phyloP scores from a whole-genome alignment of 2,888 invertebrate genomes.

The Frankliniella fusca region DNA sequence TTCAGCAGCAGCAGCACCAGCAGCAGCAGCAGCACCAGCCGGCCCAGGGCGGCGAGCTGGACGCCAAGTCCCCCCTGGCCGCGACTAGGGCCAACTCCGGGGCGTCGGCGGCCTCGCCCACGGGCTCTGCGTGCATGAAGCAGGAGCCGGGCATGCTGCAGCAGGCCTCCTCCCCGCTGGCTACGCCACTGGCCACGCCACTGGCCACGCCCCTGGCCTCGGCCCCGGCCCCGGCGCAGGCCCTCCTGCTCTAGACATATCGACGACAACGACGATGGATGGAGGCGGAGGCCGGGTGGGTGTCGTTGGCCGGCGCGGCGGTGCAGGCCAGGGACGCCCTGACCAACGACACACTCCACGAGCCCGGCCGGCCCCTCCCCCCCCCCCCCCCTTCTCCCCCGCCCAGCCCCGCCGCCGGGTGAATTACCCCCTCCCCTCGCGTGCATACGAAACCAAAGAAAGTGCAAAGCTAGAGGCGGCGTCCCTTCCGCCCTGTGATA shows the following conservation, averaged over 20 bases:
- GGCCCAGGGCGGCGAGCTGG: constrained; percentile 51
- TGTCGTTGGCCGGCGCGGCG: too few relatives aligned
- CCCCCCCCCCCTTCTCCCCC: too few relatives aligned
- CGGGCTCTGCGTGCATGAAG: constrained; percentile 66
- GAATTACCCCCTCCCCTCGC: neutral
- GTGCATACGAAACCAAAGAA: constrained; percentile 3
- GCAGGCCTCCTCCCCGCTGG: neutral
- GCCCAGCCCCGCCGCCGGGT: neutral
- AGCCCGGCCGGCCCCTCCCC: too few relatives aligned
- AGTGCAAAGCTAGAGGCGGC: constrained; percentile 20
- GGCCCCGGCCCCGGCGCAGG: neutral
- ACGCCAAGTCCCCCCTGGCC: constrained; percentile 64
- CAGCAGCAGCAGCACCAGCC: constrained; percentile 39
- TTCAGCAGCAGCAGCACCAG: constrained; percentile 39
- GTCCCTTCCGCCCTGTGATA: neutral
- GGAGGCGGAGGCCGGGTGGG: neutral
- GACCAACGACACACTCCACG: too few relatives aligned
- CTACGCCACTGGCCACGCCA: neutral
- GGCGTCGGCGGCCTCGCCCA: constrained; percentile 66
- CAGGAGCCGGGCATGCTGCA: constrained; percentile 48
- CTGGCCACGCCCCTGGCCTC: neutral
- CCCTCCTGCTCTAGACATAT: constrained; percentile 13
- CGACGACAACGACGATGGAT: neutral
- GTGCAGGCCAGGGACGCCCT: too few relatives aligned
- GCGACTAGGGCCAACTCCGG: constrained; percentile 67